A percentile compares a stretch with the other conserved stretches of the same genome.
Conservation (phyloP, 2,888 invertebrate species). For the Megaustenia siamemsis region DNA sequence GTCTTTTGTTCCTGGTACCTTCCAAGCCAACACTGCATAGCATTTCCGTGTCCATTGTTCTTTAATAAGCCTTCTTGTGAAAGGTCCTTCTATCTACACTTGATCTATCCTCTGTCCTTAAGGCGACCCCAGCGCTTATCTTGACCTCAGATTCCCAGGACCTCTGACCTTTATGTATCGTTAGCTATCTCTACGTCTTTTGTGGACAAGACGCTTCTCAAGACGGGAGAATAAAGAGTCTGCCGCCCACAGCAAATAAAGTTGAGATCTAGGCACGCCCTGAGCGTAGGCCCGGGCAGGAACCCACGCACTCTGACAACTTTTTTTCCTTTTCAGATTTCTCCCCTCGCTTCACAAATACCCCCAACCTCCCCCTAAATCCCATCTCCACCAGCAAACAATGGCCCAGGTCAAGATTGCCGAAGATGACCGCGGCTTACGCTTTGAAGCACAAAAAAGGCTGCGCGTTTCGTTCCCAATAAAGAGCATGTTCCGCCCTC, state of each 20-base stretch:
- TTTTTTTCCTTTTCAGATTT: too few relatives aligned
- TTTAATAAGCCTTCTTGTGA: constrained; percentile 40
- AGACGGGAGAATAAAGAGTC: constrained; percentile 33
- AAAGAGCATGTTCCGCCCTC: constrained; percentile 20
- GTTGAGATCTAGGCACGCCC: constrained; percentile 33
- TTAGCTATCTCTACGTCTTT: constrained; percentile 39
- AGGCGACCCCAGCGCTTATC: constrained; percentile 35
- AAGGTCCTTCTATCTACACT: constrained; percentile 49
- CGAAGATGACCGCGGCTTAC: constrained; percentile 51
- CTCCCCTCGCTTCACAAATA: too few relatives aligned
- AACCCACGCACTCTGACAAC: too few relatives aligned
- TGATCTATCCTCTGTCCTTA: constrained; percentile 49
- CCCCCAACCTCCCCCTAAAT: neutral
- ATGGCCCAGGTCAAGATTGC: constrained; percentile 47
- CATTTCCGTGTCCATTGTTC: constrained; percentile 8
- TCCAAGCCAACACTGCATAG: neutral
- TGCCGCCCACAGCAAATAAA: constrained; percentile 48
- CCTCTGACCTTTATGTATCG: constrained; percentile 47
- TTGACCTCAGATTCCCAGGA: constrained; percentile 54
- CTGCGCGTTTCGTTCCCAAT: constrained; percentile 35
- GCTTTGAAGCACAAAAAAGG: constrained; percentile 24
- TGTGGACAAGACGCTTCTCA: constrained; percentile 48
- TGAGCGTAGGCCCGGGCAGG: neutral
- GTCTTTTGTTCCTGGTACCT: neutral
- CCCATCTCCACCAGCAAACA: constrained; percentile 11